Base-by-base conservation (phyloP, 2,797 vertebrate genomes). In the Lemur catta region DNA sequence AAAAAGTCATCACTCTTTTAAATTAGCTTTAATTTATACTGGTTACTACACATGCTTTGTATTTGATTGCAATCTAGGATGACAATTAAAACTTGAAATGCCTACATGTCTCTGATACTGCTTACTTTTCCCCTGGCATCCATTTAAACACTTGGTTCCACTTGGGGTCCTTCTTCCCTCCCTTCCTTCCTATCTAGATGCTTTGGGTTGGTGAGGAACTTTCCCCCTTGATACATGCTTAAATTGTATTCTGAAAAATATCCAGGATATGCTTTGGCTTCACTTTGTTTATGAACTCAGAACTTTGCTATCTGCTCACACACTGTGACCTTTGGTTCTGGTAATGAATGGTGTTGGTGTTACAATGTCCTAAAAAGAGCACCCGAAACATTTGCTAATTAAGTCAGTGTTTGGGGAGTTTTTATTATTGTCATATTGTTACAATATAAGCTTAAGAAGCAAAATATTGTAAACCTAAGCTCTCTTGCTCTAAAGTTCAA, bases 401-500 rank as follows among this genome's bases (percentile, higher is more conserved):
- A 81, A 97, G 89, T 87, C 75, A 48, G 7, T 1, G 3, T 69
- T 94, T 28, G 5, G 82, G 14, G 59, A 82, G 55, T 84, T 95
- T 97, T 55, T 81, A 84, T 92, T 71, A 4, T 35, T 76, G 48
- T 92, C 55, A 78, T 91, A 90, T 85, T 94, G 85, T 63, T 28
- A 85, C 81, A 35, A 2, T n/a, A 89, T 11, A 86, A 95, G 0
- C 7, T 89, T 43, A 63, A 95, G 3, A 7, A 89, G 65, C 78
- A 76, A 89, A 89, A 92, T 57, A 57, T 24, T 24, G 22, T 48
- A 57, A 79, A 59, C 33, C 71, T 78, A 12, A 4, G 28, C 22
- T 91, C 33, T 81, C 35, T 48, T 80, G 35, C 63, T 94, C 97
- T 38, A 95, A 97, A 96, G 72, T 84, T 84, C 0, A 95, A 84